Conservation (phyloP, 2,888 invertebrate genomes). For the Eupithecia pulchellata region DNA sequence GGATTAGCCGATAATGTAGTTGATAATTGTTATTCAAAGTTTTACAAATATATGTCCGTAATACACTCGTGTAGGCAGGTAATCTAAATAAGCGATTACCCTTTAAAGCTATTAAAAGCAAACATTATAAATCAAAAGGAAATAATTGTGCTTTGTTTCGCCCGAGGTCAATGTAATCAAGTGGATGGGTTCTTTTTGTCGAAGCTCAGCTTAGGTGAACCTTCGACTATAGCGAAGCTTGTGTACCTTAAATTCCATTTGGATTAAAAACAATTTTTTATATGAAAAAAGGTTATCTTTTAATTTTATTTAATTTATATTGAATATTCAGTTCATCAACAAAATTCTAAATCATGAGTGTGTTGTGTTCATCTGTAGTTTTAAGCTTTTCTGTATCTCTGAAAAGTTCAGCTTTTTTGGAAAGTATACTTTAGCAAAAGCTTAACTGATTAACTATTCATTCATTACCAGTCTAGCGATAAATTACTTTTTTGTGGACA, state of each 20-base stretch:
- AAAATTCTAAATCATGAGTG: not conserved
- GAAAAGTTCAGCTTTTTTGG: constrained; percentile 18
- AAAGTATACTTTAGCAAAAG: constrained; percentile 46
- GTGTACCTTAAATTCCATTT: not conserved
- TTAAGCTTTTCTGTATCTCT: not conserved
- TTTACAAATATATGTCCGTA: constrained; percentile 17
- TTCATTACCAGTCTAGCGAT: constrained; percentile 46
- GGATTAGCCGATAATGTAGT: not conserved
- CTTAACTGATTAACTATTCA: constrained; percentile 60
- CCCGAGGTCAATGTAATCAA: constrained; percentile 80
- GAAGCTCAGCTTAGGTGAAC: constrained; percentile 37
- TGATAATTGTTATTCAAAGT: constrained; percentile 13
- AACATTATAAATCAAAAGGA: constrained; percentile 76
- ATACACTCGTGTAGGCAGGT: constrained; percentile 45
- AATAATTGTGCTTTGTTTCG: constrained; percentile 80
- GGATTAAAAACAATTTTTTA: not conserved
- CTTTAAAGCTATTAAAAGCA: constrained; percentile 70
- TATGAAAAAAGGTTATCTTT: not conserved
- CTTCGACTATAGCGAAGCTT: constrained; percentile 10
- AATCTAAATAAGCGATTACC: constrained; percentile 69
- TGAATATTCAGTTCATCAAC: not conserved
- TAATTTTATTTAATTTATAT: not conserved
- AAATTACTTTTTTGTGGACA: constrained; percentile 46
- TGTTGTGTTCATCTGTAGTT: not conserved
- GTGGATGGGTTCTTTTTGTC: constrained; percentile 64